phyloP scores from a whole-genome alignment of 1,140 invertebrate genomes.

The Dinoponera quadriceps region DNA sequence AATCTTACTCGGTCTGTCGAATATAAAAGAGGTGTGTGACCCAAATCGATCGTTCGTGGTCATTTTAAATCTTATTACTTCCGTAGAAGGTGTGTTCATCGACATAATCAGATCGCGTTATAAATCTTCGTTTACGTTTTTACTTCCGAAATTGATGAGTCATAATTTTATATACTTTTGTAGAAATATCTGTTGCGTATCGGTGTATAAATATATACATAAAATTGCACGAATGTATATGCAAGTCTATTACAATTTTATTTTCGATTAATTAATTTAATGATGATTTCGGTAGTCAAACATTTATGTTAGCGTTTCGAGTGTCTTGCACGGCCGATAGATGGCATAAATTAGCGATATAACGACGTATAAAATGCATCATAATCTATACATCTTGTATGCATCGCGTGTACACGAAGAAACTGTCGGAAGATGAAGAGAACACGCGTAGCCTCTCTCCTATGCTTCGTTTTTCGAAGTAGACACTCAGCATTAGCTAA shows the following conservation, averaged over 20 bases:
- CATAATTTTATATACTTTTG: too few species aligned
- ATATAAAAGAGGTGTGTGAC: slow-evolving; percentile 1
- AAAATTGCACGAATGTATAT: too few species aligned
- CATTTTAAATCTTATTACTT: not conserved
- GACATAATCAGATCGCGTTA: too few species aligned
- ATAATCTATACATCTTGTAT: slow-evolving; percentile 25
- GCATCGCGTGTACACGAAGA: slow-evolving; percentile 17
- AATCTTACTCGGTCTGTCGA: not conserved
- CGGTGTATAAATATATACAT: too few species aligned
- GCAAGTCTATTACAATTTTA: not conserved
- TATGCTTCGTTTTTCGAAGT: slow-evolving; percentile 22
- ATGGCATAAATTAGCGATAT: not conserved
- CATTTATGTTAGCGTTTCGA: too few species aligned
- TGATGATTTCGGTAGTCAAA: too few species aligned
- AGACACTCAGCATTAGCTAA: slow-evolving; percentile 41
- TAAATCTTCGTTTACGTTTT: too few species aligned
- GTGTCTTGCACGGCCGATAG: not conserved
- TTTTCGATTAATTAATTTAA: not conserved
- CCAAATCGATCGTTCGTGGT: not conserved
- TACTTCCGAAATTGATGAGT: too few species aligned
- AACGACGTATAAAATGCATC: slow-evolving; percentile 21
- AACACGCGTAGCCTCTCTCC: slow-evolving; percentile 31
- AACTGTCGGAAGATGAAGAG: slow-evolving; percentile 37
- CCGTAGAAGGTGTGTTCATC: not conserved
- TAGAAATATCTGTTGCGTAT: too few species aligned